Evolutionary conservation across 2,888 invertebrate species (phyloP), one percentile per base, ranked within the genome.

Genomic region (Nematopogon swammerdamellus): DNA sequence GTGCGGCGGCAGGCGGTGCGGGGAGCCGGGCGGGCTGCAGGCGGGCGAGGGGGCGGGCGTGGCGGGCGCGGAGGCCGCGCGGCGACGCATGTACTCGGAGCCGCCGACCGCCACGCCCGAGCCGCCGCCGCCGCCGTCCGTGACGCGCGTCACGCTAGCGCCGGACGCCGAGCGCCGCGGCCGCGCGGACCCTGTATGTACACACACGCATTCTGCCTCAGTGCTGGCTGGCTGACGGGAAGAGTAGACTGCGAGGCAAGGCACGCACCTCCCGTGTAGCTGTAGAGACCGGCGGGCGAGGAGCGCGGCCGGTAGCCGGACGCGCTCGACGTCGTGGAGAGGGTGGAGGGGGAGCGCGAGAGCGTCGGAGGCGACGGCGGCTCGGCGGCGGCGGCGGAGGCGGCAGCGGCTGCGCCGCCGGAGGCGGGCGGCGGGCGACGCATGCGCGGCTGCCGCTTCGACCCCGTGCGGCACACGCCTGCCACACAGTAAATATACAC

Each of bases 21-120:
- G 80, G 54, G 84, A 84, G 52, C 86, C 86, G 47, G 86, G 84
- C 18, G 91, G 91, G 36, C 91, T 89, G 36, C 85, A 81, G 46
- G 91, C 90, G 45, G 91, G 91, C 44, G 89, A 91, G 30, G 85
- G 73, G 49, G 85, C 82, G 0, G 91, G 91, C 16, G 91, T 89
- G 42, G 82, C 81, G 17, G 90, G 90, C 43, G 91, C 90, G 14
- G 91, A 89, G 47, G 87, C 84, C 11, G 85, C 85, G 19, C 85
- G 72, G 53, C 85, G 58, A 53, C 85, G 60, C 53, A 82, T 67
- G 77, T 83, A 74, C 68, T 82, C 73, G 54, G 75, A 74, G 57
- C 80, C 72, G 10, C 85, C 85, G 50, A 85, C 76, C 50, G 83
- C 86, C 59, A 85, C 79, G 10, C 83, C 85, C 51, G 85, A 81